These are phyloP conservation scores for Phymastichus coffea DNA, from an alignment of 1,140 invertebrate genomes.

Conservation along the genomic window DNA sequence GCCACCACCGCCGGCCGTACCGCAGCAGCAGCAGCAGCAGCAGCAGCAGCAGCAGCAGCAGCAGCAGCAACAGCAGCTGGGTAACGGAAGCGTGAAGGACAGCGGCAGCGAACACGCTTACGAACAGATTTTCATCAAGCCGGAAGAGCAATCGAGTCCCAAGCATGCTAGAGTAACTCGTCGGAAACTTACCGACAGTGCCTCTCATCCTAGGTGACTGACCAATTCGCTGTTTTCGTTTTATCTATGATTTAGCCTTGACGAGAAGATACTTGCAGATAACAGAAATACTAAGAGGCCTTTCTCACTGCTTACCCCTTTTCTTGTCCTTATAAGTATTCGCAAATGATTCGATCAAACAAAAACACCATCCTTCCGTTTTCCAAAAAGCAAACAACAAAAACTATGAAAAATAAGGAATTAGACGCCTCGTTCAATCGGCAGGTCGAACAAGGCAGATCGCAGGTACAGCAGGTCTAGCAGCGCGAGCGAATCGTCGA, in stretches of 20 bases:
- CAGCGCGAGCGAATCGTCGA: conserved; percentile 53
- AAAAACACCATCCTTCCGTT: no score
- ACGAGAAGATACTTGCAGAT: no score
- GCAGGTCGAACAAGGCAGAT: no score
- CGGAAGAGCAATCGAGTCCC: conserved; percentile 43
- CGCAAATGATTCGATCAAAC: no score
- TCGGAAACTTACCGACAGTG: conserved; percentile 43
- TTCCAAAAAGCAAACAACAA: no score
- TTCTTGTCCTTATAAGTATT: no score
- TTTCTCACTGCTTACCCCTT: no score
- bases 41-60: not conserved
- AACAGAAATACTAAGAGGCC: no score
- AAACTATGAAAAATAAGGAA: no score
- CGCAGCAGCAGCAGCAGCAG: not conserved
- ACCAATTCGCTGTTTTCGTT: not conserved
- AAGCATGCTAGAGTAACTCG: conserved; percentile 40
- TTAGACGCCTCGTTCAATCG: no score
- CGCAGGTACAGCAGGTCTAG: conserved; percentile 52
- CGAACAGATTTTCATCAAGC: conserved; percentile 52
- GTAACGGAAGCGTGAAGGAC: conserved; percentile 48
- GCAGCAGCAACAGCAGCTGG: conserved; percentile 22
- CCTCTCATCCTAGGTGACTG: conserved; percentile 39
- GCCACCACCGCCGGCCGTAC: not conserved
- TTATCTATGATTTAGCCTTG: not conserved
- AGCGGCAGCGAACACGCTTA: conserved; percentile 50